A percentile compares a stretch with the other conserved stretches of the same genome.
Conservation (phyloP, 2,113 vertebrate species). For the Suncus etruscus region DNA sequence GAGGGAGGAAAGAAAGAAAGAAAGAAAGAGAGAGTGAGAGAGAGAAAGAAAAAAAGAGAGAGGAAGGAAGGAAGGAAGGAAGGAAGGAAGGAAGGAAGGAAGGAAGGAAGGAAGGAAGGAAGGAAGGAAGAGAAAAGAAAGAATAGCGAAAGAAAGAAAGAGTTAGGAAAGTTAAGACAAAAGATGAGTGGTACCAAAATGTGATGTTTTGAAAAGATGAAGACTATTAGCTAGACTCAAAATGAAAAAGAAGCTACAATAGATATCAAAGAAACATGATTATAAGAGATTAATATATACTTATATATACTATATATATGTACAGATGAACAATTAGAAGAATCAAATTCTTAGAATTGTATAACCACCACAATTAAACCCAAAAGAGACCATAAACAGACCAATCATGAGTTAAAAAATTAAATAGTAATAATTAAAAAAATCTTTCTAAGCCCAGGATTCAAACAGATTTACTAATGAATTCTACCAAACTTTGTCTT, state of each 20-base stretch:
- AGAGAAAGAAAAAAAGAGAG: too few relatives aligned
- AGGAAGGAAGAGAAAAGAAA: too few relatives aligned
- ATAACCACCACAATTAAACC: neutral
- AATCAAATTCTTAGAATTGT: neutral
- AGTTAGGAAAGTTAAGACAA: neutral
- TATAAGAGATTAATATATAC: neutral
- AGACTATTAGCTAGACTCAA: neutral
- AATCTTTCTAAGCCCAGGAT: neutral
- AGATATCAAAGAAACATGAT: neutral
- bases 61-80: too few relatives aligned
- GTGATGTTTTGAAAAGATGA: neutral
- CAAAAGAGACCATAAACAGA: neutral
- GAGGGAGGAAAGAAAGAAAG: too few relatives aligned
- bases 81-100: too few relatives aligned
- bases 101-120: neutral
- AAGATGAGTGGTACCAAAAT: neutral
- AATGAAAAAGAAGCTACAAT: neutral
- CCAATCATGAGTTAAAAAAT: neutral
- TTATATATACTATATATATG: too few relatives aligned
- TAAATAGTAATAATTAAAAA: neutral
- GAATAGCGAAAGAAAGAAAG: neutral
- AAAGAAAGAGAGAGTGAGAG: too few relatives aligned
- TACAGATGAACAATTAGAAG: neutral
- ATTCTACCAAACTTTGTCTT: too few relatives aligned
- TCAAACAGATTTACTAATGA: neutral